phyloP scores from a whole-genome alignment of 2,113 vertebrate species.

The Mastomys natalensis region DNA sequence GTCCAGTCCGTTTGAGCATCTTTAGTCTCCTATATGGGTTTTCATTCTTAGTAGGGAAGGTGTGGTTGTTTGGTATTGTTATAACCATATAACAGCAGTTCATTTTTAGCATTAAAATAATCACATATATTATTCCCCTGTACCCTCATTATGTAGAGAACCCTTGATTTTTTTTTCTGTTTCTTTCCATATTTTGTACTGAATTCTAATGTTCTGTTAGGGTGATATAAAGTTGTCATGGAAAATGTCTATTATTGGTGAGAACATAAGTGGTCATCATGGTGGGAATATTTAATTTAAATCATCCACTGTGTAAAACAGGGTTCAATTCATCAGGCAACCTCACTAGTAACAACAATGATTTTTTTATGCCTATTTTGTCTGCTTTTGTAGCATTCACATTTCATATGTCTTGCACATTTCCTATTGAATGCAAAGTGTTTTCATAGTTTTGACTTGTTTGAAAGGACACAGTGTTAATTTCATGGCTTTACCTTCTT shows the following conservation, averaged over 20 bases:
- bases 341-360: neutral
- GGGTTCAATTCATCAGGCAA: neutral
- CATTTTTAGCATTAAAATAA: neutral
- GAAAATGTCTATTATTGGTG: neutral
- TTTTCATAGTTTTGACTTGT: neutral
- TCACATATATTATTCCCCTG: constrained; percentile 33
- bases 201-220: neutral
- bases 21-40: neutral
- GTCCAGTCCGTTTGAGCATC: neutral
- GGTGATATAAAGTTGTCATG: neutral
- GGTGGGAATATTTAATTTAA: neutral
- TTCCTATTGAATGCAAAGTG: neutral
- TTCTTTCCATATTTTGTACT: neutral
- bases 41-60: rapidly evolving
- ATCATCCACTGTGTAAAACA: neutral
- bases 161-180: neutral
- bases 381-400: neutral
- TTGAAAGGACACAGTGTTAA: neutral
- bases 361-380: neutral
- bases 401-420: neutral
- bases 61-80: neutral
- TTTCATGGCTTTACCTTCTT: neutral
- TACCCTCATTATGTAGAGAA: neutral
- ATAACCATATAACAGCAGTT: neutral
- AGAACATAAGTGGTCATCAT: neutral